Evolutionary conservation across 2,797 vertebrate genomes (phyloP), one percentile per base, ranked within the genome.

Genomic region (Morus bassanus): DNA sequence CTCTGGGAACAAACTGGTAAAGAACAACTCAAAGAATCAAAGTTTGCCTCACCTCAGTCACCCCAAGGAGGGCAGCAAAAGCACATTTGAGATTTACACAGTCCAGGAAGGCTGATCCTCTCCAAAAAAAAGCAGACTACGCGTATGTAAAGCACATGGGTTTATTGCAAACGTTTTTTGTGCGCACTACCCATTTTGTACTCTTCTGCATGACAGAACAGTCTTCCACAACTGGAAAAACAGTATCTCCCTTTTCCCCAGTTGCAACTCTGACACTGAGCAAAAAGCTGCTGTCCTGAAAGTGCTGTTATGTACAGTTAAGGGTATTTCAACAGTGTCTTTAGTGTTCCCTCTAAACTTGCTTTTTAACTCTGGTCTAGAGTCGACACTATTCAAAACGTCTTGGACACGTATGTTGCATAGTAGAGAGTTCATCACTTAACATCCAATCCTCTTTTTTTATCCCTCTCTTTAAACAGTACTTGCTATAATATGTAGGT

Each of bases 31-130:
- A 28, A 35, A 15, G 37, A 77, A 56, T n/a, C 8, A 21, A 63
- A 15, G 22, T 87, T 81, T 78, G 35, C 39, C n/a, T 93, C 80
- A 61, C 28, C 33, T 45, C 65, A 68, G 9, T 11, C 77, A 75
- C 53, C 27, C 77, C 77, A 93, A 68, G 76, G 80, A 94, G 41
- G 83, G 84, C 92, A 93, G 79, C 73, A 94, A 86, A 94, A 30
- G 17, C 46, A n/a, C 74, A 30, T 68, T 81, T 68, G 48, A 91
- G 57, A 64, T 84, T 86, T 57, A 64, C 31, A 85, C 23, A 70
- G n/a, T 13, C 25, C 37, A 30, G 65, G 18, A 74, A 74, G 33
- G 72, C 24, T 45, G 23, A 31, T 76, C 31, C 53, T 77, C 48
- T 67, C 23, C 45, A 51, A 54, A 43, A 25, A 30, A 41, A 67